Evolutionary conservation across 2,797 vertebrate species (phyloP).

Genomic region (Sparus aurata): DNA sequence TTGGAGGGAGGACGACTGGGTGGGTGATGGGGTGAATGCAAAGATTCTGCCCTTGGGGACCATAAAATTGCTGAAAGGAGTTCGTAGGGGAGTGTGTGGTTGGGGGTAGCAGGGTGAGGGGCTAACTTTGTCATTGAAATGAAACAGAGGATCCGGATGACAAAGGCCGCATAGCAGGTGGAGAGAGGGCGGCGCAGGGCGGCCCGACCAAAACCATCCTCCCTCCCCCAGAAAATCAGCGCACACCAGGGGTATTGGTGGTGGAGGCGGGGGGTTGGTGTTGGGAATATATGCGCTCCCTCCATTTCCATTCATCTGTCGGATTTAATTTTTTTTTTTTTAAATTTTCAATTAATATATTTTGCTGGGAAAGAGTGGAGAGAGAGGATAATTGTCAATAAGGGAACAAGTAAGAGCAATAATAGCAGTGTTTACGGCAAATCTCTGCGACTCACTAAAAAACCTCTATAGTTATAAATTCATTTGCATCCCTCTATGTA

Average conservation of each 20-base stretch:
- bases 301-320: background rate
- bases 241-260: conserved; percentile 24
- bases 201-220: background rate
- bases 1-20: conserved; percentile 47
- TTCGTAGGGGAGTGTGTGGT: conserved; percentile 10
- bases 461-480: background rate
- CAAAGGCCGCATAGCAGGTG: conserved; percentile 95
- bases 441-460: background rate
- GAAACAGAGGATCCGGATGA: conserved; percentile 80
- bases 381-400: too few relatives aligned
- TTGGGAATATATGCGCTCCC: background rate
- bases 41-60: conserved; percentile 75
- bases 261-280: conserved; percentile 12
- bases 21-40: conserved; percentile 50
- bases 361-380: background rate
- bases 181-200: conserved; percentile 87
- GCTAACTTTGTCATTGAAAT: conserved; percentile 92
- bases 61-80: conserved; percentile 85
- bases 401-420: background rate
- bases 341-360: background rate
- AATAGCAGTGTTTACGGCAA: background rate
- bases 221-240: conserved; percentile 29
- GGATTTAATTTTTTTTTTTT: background rate
- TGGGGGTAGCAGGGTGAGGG: conserved; percentile 20
- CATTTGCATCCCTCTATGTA: background rate